Evolutionary conservation across 64 coral and sea anemone genomes (phyloP).

Genomic region (Montipora cactus): DNA sequence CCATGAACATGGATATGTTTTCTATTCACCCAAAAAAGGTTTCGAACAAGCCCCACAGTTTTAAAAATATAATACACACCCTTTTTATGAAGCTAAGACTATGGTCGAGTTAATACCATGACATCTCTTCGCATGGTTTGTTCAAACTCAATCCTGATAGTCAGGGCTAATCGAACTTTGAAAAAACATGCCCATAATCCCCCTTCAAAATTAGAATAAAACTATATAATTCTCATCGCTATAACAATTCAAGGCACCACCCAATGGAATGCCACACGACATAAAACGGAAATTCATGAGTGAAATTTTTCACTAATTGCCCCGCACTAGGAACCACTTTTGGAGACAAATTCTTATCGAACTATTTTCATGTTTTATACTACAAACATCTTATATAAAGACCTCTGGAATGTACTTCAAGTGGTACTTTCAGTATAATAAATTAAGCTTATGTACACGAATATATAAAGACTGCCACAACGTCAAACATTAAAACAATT

Average conservation of each 20-base stretch:
- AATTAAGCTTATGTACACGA: slow-evolving; percentile 16
- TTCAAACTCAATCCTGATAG: not conserved
- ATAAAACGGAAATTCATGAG: slow-evolving; percentile 23
- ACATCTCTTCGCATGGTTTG: too few relatives aligned
- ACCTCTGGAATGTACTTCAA: not conserved
- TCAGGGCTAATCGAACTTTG: not conserved
- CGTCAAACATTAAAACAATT: not conserved
- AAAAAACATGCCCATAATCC: not conserved
- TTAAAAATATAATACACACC: not conserved
- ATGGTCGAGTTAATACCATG: not conserved
- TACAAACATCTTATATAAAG: not conserved
- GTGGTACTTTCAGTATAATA: not conserved
- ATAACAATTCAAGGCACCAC: not conserved
- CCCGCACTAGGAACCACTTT: not conserved
- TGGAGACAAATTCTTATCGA: not conserved
- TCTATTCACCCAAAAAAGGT: not conserved
- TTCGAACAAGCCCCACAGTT: not conserved
- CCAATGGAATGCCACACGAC: slow-evolving; percentile 26
- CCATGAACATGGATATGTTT: not conserved
- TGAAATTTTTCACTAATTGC: not conserved
- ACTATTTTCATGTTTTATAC: not conserved
- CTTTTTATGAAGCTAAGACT: not conserved
- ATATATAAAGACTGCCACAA: not conserved
- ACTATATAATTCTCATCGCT: not conserved
- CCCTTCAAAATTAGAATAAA: not conserved